Conservation (phyloP, 2,888 invertebrate genomes). For the Cacoxenus indagator region DNA sequence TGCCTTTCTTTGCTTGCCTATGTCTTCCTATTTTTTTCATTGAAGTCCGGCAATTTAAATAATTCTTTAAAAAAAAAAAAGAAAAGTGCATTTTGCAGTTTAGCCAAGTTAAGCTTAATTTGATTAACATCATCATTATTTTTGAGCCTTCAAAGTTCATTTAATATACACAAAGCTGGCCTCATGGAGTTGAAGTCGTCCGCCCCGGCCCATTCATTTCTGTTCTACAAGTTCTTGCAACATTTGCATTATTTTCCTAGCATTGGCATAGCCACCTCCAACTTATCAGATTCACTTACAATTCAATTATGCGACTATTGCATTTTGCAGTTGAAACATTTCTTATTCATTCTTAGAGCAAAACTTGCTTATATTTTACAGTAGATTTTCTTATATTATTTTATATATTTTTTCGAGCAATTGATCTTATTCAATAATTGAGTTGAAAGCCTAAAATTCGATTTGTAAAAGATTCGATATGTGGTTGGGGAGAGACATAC, state of each 20-base stretch:
- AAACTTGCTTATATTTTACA: background rate
- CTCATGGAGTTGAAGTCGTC: background rate
- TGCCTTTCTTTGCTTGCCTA: too few relatives aligned
- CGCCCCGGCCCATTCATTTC: background rate
- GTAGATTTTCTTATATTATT: too few relatives aligned
- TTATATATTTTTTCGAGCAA: too few relatives aligned
- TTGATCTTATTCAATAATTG: slow-evolving; percentile 16
- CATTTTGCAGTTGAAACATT: background rate
- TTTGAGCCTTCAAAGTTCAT: background rate
- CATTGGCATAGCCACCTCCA: background rate
- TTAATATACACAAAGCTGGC: background rate
- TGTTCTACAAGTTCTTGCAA: background rate
- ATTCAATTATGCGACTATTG: background rate
- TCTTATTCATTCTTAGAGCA: background rate
- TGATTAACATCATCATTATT: background rate
- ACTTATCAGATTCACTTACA: background rate
- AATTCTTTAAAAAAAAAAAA: background rate
- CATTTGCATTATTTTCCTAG: background rate
- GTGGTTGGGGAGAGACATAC: slow-evolving; percentile 7
- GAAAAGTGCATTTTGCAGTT: background rate
- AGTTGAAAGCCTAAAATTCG: slow-evolving; percentile 2
- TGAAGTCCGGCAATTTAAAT: background rate
- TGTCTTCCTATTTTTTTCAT: too few relatives aligned
- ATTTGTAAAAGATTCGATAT: slow-evolving; percentile 10
- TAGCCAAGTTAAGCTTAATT: background rate